phyloP scores from a whole-genome alignment of 2,113 vertebrate genomes.

The Microcebus griseorufus region DNA sequence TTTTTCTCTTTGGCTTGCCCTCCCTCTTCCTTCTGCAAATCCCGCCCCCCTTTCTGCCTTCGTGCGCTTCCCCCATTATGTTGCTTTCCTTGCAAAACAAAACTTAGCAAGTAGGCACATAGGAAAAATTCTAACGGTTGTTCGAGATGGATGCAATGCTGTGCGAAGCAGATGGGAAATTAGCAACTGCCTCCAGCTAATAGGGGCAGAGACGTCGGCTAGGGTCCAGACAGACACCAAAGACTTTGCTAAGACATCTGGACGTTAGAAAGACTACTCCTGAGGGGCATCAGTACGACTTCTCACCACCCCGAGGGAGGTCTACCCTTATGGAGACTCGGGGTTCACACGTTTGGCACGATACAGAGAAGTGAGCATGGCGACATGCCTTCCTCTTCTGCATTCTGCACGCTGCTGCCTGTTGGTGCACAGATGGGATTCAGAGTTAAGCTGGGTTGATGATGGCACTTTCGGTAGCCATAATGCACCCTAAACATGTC shows the following conservation, averaged over 20 bases:
- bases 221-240: background rate
- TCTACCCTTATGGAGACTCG: background rate
- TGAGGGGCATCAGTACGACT: background rate
- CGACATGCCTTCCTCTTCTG: rapidly evolving
- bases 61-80: background rate
- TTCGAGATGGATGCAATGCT: background rate
- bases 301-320: background rate
- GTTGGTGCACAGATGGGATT: too few species aligned
- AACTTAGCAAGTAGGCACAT: background rate
- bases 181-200: background rate
- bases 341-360: too few species aligned
- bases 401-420: background rate
- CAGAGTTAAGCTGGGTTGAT: background rate
- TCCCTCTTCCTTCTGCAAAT: conserved; percentile 35
- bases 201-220: background rate
- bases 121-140: background rate
- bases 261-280: background rate
- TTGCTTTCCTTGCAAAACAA: conserved; percentile 4
- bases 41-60: conserved; percentile 39
- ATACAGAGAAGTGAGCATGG: too few species aligned
- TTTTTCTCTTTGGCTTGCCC: conserved; percentile 15
- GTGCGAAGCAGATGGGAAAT: background rate
- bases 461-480: background rate
- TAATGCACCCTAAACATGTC: background rate
- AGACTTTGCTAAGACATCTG: background rate